phyloP scores from a whole-genome alignment of 2,113 vertebrate species.

The Pelobates fuscus region DNA sequence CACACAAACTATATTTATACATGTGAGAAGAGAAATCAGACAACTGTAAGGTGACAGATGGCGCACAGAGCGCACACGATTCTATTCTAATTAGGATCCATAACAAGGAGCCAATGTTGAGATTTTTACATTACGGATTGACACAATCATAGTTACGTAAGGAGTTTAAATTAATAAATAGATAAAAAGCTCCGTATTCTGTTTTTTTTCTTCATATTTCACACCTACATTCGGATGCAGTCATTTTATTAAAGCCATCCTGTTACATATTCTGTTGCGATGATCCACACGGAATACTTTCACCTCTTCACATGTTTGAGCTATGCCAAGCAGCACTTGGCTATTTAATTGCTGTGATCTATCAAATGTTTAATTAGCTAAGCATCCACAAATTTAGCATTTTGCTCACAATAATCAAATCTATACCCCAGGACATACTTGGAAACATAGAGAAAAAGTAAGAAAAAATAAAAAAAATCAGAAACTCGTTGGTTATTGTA shows the following conservation, averaged over 20 bases:
- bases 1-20: constrained; percentile 38
- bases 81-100: constrained; percentile 12
- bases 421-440: too few relatives aligned
- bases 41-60: constrained; percentile 13
- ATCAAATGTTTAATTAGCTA: not conserved
- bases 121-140: not conserved
- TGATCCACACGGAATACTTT: not conserved
- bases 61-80: constrained; percentile 2
- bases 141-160: constrained; percentile 3
- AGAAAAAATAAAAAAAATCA: too few relatives aligned
- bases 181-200: not conserved
- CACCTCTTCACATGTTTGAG: not conserved
- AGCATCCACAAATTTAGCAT: not conserved
- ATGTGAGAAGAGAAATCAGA: not conserved
- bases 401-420: not conserved
- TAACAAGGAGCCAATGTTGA: constrained; percentile 1
- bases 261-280: not conserved
- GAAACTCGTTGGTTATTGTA: too few relatives aligned
- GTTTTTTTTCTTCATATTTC: not conserved
- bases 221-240: constrained; percentile 16
- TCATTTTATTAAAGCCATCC: not conserved
- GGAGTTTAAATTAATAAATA: not conserved
- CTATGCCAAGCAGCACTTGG: not conserved
- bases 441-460: too few relatives aligned
- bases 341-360: not conserved